phyloP scores from a whole-genome alignment of 2,797 vertebrate species.

The Cetoscarus ocellatus region DNA sequence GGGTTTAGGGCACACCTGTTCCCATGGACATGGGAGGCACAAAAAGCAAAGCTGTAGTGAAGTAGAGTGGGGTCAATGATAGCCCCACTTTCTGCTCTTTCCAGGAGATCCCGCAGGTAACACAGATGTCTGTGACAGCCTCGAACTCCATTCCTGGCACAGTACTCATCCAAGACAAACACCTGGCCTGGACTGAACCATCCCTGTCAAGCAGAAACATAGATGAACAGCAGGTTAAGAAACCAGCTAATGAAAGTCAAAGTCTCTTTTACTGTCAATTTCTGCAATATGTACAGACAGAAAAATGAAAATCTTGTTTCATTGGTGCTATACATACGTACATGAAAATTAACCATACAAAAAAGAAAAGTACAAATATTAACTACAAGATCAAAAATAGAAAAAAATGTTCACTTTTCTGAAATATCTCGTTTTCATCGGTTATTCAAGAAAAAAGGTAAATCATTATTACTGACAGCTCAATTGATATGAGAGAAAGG shows the following conservation, averaged over 20 bases:
- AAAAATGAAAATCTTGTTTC: too few relatives aligned
- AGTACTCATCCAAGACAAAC: slow-evolving; percentile 98
- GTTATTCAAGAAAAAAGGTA: too few relatives aligned
- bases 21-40: slow-evolving; percentile 98
- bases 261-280: too few relatives aligned
- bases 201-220: slow-evolving; percentile 84
- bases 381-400: too few relatives aligned
- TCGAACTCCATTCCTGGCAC: slow-evolving; percentile 96
- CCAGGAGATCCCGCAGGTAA: slow-evolving; percentile 96
- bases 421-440: too few relatives aligned
- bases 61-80: slow-evolving; percentile 99
- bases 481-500: too few relatives aligned
- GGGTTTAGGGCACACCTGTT: slow-evolving; percentile 90
- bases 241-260: background rate
- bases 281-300: too few relatives aligned
- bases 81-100: slow-evolving; percentile 94
- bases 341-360: too few relatives aligned
- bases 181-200: slow-evolving; percentile 99
- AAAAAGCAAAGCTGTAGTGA: slow-evolving; percentile 99
- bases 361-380: too few relatives aligned
- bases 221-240: slow-evolving; percentile 1
- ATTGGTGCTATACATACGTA: too few relatives aligned
- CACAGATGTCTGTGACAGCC: slow-evolving; percentile 98
- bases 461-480: too few relatives aligned
- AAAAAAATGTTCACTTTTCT: background rate